Conservation (phyloP, 1,140 invertebrate genomes). For the Calliopsis andreniformis region DNA sequence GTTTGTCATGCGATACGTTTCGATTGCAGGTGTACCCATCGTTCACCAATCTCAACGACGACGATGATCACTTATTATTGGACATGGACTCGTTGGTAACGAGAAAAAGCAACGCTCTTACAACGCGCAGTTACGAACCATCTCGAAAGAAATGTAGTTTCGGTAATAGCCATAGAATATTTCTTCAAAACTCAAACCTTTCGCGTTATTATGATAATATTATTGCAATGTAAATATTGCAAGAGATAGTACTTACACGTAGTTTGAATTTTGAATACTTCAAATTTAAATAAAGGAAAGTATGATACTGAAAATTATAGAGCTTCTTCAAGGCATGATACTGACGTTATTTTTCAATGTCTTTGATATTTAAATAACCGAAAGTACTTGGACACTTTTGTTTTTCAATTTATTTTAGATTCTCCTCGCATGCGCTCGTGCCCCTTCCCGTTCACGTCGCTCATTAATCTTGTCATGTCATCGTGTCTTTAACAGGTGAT, state of each 20-base stretch:
- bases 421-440: neutral
- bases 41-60: conserved; percentile 51
- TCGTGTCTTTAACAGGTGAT: conserved; percentile 59
- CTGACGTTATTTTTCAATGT: no score
- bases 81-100: conserved; percentile 75
- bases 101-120: conserved; percentile 57
- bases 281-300: no score
- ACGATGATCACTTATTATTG: conserved; percentile 72
- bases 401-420: neutral
- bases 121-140: conserved; percentile 61
- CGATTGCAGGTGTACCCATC: conserved; percentile 56
- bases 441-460: no score
- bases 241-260: neutral
- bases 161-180: conserved; percentile 65
- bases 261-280: neutral
- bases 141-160: conserved; percentile 72
- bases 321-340: no score
- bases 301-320: no score
- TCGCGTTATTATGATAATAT: neutral
- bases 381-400: no score
- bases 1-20: conserved; percentile 39
- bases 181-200: neutral
- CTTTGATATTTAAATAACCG: no score
- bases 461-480: neutral
- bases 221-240: neutral